phyloP scores from a whole-genome alignment of 2,113 vertebrate species.

The Cryptomyrus ogoouensis region DNA sequence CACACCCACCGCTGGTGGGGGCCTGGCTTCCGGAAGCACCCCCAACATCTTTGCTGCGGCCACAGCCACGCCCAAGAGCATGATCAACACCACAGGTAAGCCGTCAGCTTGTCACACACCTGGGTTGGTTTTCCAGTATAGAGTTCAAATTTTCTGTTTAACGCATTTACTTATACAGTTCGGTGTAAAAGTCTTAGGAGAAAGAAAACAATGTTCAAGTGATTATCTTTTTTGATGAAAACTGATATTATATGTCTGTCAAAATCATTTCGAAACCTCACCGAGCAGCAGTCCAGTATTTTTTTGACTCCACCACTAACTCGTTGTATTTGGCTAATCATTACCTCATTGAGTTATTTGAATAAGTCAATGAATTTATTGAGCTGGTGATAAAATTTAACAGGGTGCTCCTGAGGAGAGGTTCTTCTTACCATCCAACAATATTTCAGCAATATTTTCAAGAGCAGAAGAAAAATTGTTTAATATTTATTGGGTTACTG shows the following conservation, averaged over 20 bases:
- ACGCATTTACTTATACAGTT: background rate
- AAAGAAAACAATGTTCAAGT: background rate
- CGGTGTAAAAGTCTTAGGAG: background rate
- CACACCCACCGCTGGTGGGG: slow-evolving; percentile 70
- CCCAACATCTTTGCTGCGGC: slow-evolving; percentile 92
- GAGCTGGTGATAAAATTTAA: background rate
- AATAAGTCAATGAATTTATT: background rate
- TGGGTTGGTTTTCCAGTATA: background rate
- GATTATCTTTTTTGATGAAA: background rate
- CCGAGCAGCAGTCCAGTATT: background rate
- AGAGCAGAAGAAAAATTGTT: background rate
- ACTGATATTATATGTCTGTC: background rate
- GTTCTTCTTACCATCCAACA: background rate
- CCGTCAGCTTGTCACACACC: background rate
- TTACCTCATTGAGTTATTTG: background rate
- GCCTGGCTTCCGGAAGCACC: slow-evolving; percentile 76
- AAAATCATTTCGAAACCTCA: background rate
- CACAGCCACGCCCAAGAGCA: slow-evolving; percentile 95
- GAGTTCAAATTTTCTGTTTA: background rate
- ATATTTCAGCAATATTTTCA: background rate
- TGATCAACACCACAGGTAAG: slow-evolving; percentile 90
- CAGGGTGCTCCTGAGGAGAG: background rate
- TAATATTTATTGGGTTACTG: background rate
- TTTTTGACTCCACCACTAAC: background rate
- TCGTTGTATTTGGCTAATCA: background rate